Percentiles rank a stretch among this genome's conserved stretches.
phyloP scores from a whole-genome alignment of 1,140 invertebrate genomes.

The Varroa destructor region DNA sequence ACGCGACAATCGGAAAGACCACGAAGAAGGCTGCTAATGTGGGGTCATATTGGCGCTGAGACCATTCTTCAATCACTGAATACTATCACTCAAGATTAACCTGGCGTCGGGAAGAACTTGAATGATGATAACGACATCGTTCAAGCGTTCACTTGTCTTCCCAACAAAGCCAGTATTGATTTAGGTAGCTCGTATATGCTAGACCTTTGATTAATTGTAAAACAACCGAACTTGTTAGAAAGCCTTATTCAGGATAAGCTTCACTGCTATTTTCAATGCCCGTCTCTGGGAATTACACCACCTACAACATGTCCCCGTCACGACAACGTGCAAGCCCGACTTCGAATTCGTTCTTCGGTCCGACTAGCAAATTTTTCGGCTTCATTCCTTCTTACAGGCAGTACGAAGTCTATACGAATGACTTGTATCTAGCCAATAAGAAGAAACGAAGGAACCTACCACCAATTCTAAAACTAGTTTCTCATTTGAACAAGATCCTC shows the following conservation, averaged over 20 bases:
- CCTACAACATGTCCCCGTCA: not conserved
- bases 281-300: not conserved
- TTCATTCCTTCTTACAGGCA: not conserved
- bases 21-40: constrained; percentile 53
- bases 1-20: not conserved
- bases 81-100: constrained; percentile 31
- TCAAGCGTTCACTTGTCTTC: no score
- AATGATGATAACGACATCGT: constrained; percentile 23
- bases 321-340: constrained; percentile 1
- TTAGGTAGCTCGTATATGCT: not conserved
- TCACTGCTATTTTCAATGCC: not conserved
- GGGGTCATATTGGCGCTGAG: constrained; percentile 67
- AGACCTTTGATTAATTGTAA: not conserved
- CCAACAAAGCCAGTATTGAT: not conserved
- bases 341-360: constrained; percentile 1
- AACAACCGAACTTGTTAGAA: not conserved
- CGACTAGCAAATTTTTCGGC: not conserved
- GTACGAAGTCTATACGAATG: not conserved
- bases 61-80: constrained; percentile 56
- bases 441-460: no score
- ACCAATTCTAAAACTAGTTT: no score
- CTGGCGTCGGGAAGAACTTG: constrained; percentile 31
- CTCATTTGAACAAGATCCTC: no score
- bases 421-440: no score
- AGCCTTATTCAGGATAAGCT: not conserved